Base-by-base conservation (phyloP, 1,140 invertebrate species). In the Drosophila sp. region DNA sequence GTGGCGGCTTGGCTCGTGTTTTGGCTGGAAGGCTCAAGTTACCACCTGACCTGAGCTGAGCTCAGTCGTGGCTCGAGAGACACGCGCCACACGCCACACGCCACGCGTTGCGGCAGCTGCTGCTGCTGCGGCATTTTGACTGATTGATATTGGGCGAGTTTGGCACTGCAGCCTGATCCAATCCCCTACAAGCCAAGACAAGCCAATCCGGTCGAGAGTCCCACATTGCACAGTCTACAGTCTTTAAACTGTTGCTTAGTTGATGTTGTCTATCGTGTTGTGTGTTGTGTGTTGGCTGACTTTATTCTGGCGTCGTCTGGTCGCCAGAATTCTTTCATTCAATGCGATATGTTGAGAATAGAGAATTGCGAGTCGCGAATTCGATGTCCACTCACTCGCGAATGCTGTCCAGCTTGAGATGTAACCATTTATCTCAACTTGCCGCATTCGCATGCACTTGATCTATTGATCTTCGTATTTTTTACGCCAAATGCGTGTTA, bases 381-480 rank as follows among this genome's bases (percentile, higher is more conserved):
- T 67, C 64, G 59, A 48, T 32, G 46, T 50, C 46, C 46, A 13
- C 25, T 50, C 36, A n/a, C 13, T 36, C 14, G 62, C 63, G 14
- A 67, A 43, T 54, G 54, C 38, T 69, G 80, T 73, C 80, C 80
- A 61, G 62, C 34, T 59, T 50, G 72, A 87, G 83, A 87, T 87
- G 82, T 82, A 87, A 78, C 78, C 75, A 87, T 86, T 86, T 82
- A 82, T 80, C 83, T 71, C 63, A 65, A 66, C 57, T 72, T 67
- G 76, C 34, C 79, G 72, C 79, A 77, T 74, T 84, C 80, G 76
- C 56, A 78, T 87, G 83, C 83, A 89, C 83, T 89, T 89, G 83
- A 89, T 89, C 83, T 89, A 89, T 89, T 89, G 83, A 89, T 89
- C 83, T 89, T 89, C 80, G 79, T 89, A 67, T 89, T 71, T 58